These are phyloP conservation scores for Drosophila multiciliata DNA, from an alignment of 2,888 invertebrate species.

Conservation along the genomic window DNA sequence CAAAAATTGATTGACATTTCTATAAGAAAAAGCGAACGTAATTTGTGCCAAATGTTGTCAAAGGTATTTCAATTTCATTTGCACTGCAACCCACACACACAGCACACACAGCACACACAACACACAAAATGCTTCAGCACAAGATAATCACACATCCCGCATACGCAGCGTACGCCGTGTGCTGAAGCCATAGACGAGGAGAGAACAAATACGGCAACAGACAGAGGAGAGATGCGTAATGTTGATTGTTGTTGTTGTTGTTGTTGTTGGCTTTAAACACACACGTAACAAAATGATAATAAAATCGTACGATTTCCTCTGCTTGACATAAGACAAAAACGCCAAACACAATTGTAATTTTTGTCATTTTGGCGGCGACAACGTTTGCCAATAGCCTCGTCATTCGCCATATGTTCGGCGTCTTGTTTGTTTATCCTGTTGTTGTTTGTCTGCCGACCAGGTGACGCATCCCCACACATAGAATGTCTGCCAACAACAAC, in stretches of 20 bases:
- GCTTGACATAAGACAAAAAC: conserved; percentile 74
- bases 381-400: conserved; percentile 33
- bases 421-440: conserved; percentile 38
- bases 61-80: conserved; percentile 61
- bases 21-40: conserved; percentile 36
- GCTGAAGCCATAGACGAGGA: conserved; percentile 20
- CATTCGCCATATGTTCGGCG: conserved; percentile 48
- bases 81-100: conserved; percentile 15
- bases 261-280: conserved; percentile 68
- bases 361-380: conserved; percentile 70
- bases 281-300: conserved; percentile 81
- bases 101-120: background rate
- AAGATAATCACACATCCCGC: conserved; percentile 76
- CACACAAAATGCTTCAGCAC: conserved; percentile 34
- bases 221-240: conserved; percentile 1
- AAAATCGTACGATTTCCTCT: conserved; percentile 70
- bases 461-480: conserved; percentile 64
- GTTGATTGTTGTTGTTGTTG: conserved; percentile 30
- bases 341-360: conserved; percentile 71
- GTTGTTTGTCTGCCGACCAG: conserved; percentile 45
- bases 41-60: conserved; percentile 65
- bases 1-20: conserved; percentile 36
- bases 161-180: conserved; percentile 55
- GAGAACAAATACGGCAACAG: conserved; percentile 21
- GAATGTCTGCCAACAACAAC: conserved; percentile 14